Evolutionary conservation across 2,797 vertebrate species (phyloP), one percentile per base, ranked within the genome.

Genomic region (Pangasius larnaudii): DNA sequence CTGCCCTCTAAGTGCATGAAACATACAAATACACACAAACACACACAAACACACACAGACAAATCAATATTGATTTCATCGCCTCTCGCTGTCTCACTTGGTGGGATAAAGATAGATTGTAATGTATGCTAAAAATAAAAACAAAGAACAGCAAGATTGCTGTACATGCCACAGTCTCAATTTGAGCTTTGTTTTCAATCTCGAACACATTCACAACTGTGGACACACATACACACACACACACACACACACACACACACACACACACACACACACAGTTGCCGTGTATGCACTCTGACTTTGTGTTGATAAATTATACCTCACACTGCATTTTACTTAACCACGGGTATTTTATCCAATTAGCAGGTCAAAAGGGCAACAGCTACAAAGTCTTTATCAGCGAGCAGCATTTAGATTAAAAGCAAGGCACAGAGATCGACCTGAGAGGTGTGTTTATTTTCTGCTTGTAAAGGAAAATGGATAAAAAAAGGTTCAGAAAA

Each of bases 61-160:
- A 78, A 85, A 87, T 85, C 85, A 81, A 87, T 88, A 90, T 75
- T 85, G 85, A 90, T 90, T 87, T 86, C 58, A 86, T 80, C 22
- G 51, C 80, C 89, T 72, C 85, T 63, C 27, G 19, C 65, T 80
- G 72, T 85, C 53, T 79, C 67, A 72, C 30, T 78, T 71, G 33
- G 69, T 85, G 85, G 51, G 69, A 89, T 89, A 89, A 90, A 90
- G 75, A 88, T 87, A 86, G 85, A 88, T 86, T 77, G 85, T 79
- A 88, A 84, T 80, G 85, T 85, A 87, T 75, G 84, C 81, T 87
- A 89, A 87, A 87, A 90, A 88, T 89, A 81, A 87, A 63, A 42
- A 61, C 46, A 61, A 77, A 72, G 53, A 30, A 85, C 74, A 79
- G 53, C 49, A 63, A 75, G 77, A 83, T 56, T 24, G 71, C 49